Conservation (phyloP, 2,888 invertebrate genomes). For the Trissolcus brochymenae region DNA sequence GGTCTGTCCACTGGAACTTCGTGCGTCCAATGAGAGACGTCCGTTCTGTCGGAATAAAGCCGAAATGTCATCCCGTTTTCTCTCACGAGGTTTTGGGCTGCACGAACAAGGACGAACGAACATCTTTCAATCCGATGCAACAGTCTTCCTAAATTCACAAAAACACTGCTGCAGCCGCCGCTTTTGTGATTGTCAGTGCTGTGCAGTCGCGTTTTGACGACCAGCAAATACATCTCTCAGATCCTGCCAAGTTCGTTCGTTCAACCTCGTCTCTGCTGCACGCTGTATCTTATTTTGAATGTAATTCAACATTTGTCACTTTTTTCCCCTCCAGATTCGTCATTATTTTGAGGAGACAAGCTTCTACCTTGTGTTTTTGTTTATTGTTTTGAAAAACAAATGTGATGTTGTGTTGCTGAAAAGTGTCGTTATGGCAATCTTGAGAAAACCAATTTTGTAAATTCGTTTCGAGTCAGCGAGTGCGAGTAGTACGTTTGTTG, state of each 20-base stretch:
- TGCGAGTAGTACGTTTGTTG: background rate
- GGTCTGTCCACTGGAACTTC: too few species aligned
- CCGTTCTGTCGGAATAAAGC: too few species aligned
- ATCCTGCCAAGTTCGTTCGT: background rate
- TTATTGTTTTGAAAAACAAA: background rate
- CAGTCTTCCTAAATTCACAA: slow-evolving; percentile 7
- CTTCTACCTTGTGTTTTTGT: background rate
- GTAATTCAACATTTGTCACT: too few species aligned
- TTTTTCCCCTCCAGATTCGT: too few species aligned
- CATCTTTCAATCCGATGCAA: background rate
- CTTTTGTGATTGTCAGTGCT: slow-evolving; percentile 47
- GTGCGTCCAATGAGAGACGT: too few species aligned
- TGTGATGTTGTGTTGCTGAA: background rate
- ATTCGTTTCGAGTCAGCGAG: background rate
- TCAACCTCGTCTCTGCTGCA: background rate
- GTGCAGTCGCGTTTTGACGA: slow-evolving; percentile 10
- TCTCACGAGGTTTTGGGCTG: too few species aligned
- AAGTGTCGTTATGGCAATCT: too few species aligned
- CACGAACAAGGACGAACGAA: too few species aligned
- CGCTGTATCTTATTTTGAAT: background rate
- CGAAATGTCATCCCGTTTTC: too few species aligned
- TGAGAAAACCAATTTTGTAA: background rate
- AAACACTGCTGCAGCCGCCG: slow-evolving; percentile 29
- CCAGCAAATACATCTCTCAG: slow-evolving; percentile 1
- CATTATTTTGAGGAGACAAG: background rate